Evolutionary conservation across 2,888 invertebrate genomes (phyloP).

Genomic region (Celastrina argiolus): DNA sequence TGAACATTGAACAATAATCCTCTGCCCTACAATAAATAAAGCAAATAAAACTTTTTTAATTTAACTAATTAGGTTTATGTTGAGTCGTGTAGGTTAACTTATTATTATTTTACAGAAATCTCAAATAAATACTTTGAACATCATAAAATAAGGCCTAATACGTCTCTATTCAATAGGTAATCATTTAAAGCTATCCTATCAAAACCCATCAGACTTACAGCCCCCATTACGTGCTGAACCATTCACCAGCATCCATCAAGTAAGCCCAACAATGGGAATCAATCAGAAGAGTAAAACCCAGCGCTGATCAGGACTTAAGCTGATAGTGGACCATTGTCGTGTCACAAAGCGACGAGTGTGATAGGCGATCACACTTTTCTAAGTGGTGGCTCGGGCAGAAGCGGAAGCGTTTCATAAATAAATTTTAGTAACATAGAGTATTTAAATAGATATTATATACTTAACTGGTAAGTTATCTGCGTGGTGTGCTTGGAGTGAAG

Average conservation of each 20-base stretch:
- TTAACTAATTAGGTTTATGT: too few species aligned
- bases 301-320: constrained; percentile 29
- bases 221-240: not conserved
- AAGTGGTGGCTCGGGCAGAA: constrained; percentile 6
- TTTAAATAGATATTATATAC: too few species aligned
- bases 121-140: too few species aligned
- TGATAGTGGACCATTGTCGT: constrained; percentile 28
- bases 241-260: not conserved
- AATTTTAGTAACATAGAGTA: not conserved
- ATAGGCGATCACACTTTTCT: constrained; percentile 28
- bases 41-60: too few species aligned
- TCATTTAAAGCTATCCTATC: not conserved
- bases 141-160: too few species aligned
- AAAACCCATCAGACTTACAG: not conserved
- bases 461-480: too few species aligned
- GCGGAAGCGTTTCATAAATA: not conserved
- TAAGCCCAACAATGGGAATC: constrained; percentile 22
- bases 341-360: constrained; percentile 28
- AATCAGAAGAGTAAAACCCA: constrained; percentile 2
- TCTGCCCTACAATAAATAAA: too few species aligned
- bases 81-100: too few species aligned
- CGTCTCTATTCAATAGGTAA: not conserved
- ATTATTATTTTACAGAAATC: too few species aligned
- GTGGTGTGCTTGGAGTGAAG: too few species aligned
- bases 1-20: too few species aligned